Base-by-base conservation (phyloP, 2,113 vertebrate species). In the Melanerpes aurifrons region DNA sequence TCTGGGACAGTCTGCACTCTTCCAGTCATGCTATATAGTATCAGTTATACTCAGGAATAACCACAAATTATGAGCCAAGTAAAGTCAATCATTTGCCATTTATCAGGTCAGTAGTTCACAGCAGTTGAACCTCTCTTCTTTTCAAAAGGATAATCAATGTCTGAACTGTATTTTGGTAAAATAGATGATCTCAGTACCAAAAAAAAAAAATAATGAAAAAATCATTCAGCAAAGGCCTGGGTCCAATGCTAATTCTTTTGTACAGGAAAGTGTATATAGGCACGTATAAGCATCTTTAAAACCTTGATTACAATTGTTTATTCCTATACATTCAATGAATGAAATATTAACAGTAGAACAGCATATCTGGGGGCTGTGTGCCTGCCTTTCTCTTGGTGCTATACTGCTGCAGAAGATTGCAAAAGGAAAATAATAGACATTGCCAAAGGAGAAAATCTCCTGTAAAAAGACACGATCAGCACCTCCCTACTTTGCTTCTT, bases 31-130 rank as follows among this genome's bases (percentile, higher is more conserved):
- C 63, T 53, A 29, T 47, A 43, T 32, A 35, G 31, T 37, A 59
- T 79, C 88, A 90, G 63, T n/a, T 74, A 67, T 15, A 82, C n/a
- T 15, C 82, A 89, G 90, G 62, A 84, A 85, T 82, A 95, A 75
- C 1, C 77, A 77, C 2, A 0, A 10, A 58, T 50, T 67, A 73
- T 58, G 48, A 88, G 22, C 47, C 64, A 91, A 81, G 29, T 18
- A 29, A 69, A 59, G 79, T 58, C 56, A 80, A 78, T 67, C 9
- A 87, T 48, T 57, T 78, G 82, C 71, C 26, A 29, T 53, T 75
- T 69, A 35, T 9, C n/a, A 83, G 48, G 67, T 96, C 85, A 73
- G 19, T 8, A 76, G 72, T 61, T 86, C 72, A 91, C 70, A 89
- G 63, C 29, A 96, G 31, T 3, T 76, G 59, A 85, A 63, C 7